phyloP scores from a whole-genome alignment of 2,113 vertebrate species.

The Rhinoderma darwinii region DNA sequence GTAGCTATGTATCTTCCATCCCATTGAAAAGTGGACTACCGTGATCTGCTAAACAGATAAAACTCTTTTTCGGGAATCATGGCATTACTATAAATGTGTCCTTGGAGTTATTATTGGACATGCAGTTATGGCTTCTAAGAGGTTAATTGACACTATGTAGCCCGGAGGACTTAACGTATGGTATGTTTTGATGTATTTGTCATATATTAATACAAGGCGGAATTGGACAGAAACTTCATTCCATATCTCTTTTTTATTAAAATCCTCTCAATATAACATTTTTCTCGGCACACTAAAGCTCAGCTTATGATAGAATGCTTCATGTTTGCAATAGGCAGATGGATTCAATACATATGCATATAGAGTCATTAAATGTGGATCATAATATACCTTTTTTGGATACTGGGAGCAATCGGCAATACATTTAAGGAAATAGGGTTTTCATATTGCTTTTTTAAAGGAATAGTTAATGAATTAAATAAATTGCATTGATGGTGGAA shows the following conservation, averaged over 20 bases:
- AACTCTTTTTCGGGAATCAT: background rate
- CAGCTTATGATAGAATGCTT: slow-evolving; percentile 1
- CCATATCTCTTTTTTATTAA: slow-evolving; percentile 47
- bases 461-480: background rate
- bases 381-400: slow-evolving; percentile 4
- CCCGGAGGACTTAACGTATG: background rate
- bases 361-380: slow-evolving; percentile 44
- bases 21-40: no score
- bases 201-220: background rate
- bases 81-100: background rate
- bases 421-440: background rate
- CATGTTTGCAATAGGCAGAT: slow-evolving; percentile 19
- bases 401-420: slow-evolving; percentile 12
- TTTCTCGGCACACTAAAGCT: slow-evolving; percentile 30
- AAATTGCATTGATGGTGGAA: background rate
- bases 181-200: background rate
- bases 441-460: slow-evolving; percentile 1
- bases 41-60: background rate
- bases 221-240: slow-evolving; percentile 12
- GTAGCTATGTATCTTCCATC: background rate
- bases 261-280: slow-evolving; percentile 11
- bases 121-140: background rate
- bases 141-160: slow-evolving; percentile 12
- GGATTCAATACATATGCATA: slow-evolving; percentile 25
- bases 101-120: background rate